Conservation (phyloP, 2,888 invertebrate species). For the Cephus sareptanus region DNA sequence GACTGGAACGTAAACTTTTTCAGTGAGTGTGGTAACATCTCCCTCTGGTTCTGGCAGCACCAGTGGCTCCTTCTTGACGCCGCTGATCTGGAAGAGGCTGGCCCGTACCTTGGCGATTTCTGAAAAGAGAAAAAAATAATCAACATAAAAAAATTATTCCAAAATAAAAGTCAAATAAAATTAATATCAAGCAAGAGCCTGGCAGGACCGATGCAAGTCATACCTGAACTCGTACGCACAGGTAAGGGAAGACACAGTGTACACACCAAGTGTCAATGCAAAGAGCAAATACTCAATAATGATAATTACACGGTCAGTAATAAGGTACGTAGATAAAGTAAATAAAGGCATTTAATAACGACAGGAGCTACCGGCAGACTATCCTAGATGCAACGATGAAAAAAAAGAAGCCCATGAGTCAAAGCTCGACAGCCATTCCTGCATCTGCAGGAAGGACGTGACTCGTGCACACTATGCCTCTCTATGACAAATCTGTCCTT, state of each 20-base stretch:
- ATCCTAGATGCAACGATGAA: background rate
- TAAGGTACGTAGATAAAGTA: background rate
- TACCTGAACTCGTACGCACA: background rate
- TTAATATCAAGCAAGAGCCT: background rate
- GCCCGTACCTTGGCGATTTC: constrained; percentile 98
- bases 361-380: background rate
- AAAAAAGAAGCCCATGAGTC: background rate
- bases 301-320: background rate
- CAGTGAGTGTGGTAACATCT: constrained; percentile 91
- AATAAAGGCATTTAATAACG: background rate
- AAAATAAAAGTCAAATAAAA: constrained; percentile 1
- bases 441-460: background rate
- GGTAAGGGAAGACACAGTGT: background rate
- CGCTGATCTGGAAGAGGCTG: constrained; percentile 98
- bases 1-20: constrained; percentile 99
- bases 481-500: constrained; percentile 42
- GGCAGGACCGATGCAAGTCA: background rate
- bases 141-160: constrained; percentile 21
- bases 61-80: constrained; percentile 93
- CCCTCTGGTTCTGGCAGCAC: constrained; percentile 92
- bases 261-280: background rate
- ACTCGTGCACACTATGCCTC: background rate
- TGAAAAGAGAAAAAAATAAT: constrained; percentile 70
- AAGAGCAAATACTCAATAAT: background rate
- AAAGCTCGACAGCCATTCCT: background rate